Percentiles rank a stretch among this genome's conserved stretches.
Evolutionary conservation across 2,888 invertebrate species (phyloP).

Genomic region (Galerucella calmariensis): DNA sequence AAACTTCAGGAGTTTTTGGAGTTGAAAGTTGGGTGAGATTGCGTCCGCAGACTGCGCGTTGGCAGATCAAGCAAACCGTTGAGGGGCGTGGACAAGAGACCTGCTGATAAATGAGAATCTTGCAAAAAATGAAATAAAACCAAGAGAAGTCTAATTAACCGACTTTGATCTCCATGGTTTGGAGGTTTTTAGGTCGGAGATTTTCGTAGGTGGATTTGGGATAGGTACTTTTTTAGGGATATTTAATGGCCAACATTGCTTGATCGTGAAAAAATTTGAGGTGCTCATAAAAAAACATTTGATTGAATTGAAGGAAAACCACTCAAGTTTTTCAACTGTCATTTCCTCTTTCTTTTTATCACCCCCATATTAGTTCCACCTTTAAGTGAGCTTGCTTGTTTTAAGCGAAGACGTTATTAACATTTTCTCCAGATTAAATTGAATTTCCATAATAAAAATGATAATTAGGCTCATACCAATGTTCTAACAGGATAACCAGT

Average conservation of each 20-base stretch:
- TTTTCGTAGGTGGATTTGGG: slow-evolving; percentile 22
- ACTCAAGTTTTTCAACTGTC: too few species aligned
- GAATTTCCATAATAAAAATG: too few species aligned
- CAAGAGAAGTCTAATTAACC: slow-evolving; percentile 32
- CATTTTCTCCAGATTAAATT: too few species aligned
- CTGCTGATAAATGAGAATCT: slow-evolving; percentile 35
- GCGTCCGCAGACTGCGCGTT: slow-evolving; percentile 45
- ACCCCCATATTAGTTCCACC: too few species aligned
- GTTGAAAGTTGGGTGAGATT: slow-evolving; percentile 44
- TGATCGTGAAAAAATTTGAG: background rate
- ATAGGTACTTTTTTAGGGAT: slow-evolving; percentile 4
- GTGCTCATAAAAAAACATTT: background rate
- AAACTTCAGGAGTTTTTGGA: slow-evolving; percentile 36
- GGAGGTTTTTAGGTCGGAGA: slow-evolving; percentile 16
- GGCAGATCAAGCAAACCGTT: slow-evolving; percentile 27
- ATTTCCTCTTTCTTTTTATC: too few species aligned
- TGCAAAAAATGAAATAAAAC: slow-evolving; percentile 24
- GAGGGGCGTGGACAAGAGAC: slow-evolving; percentile 40
- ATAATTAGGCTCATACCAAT: too few species aligned
- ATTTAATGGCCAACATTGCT: slow-evolving; percentile 2
- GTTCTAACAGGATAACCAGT: too few species aligned
- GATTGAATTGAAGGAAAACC: background rate
- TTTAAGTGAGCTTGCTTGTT: too few species aligned
- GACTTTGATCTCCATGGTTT: slow-evolving; percentile 30
- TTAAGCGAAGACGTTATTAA: too few species aligned